phyloP scores from a whole-genome alignment of 2,888 invertebrate genomes.

The Lithophane socia region DNA sequence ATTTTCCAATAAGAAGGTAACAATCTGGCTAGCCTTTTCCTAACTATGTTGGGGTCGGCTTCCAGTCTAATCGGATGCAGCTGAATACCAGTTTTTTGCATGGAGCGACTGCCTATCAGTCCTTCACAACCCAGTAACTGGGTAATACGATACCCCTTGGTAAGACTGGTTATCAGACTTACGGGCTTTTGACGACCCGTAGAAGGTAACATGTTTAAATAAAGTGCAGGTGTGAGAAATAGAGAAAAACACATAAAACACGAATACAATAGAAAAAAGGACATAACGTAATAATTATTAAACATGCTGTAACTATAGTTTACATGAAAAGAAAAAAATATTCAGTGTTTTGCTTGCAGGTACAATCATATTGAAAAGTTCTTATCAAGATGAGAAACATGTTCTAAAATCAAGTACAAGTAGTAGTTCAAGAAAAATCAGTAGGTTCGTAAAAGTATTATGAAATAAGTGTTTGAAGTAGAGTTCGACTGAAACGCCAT shows the following conservation, averaged over 20 bases:
- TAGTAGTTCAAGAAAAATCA: neutral
- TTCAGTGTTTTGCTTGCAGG: neutral
- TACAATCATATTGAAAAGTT: slow-evolving; percentile 16
- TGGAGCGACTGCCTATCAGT: too few species aligned
- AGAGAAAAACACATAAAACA: slow-evolving; percentile 2
- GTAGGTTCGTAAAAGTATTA: neutral
- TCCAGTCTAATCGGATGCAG: too few species aligned
- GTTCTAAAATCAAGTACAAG: neutral
- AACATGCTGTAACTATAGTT: slow-evolving; percentile 13
- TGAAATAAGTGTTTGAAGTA: neutral
- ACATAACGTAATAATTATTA: slow-evolving; percentile 5
- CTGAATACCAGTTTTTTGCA: too few species aligned
- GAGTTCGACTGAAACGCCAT: neutral
- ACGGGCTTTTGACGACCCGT: too few species aligned
- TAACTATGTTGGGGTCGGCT: too few species aligned
- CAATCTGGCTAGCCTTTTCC: neutral
- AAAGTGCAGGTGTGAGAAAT: slow-evolving; percentile 24
- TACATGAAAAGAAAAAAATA: slow-evolving; percentile 12
- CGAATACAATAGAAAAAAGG: slow-evolving; percentile 18
- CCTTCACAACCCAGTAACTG: too few species aligned
- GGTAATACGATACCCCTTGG: too few species aligned
- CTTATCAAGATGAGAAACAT: neutral
- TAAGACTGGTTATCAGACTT: too few species aligned
- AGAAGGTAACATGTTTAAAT: neutral
- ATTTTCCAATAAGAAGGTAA: neutral